A percentile compares a stretch with the other conserved stretches of the same genome.
phyloP scores from a whole-genome alignment of 2,797 vertebrate species.

The Aeoliscus strigatus region DNA sequence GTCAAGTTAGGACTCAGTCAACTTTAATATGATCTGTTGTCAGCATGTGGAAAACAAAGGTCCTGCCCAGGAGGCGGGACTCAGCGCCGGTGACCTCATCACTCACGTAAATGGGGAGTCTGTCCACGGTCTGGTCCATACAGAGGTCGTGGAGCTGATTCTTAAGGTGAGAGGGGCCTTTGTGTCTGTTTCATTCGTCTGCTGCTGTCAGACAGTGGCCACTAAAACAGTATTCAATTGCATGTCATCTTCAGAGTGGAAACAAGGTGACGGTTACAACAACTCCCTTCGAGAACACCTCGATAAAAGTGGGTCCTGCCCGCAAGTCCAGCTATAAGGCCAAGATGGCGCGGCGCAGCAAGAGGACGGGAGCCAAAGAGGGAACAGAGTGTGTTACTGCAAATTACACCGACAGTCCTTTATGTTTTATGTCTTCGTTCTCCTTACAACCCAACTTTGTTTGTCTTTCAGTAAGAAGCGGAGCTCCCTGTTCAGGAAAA shows the following conservation, averaged over 20 bases:
- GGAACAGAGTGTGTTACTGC: no score
- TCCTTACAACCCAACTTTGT: no score
- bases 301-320: slow-evolving; percentile 94
- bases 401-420: no score
- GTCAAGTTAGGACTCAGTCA: no score
- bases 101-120: slow-evolving; percentile 94
- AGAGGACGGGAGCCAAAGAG: slow-evolving; percentile 87
- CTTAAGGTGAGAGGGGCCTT: slow-evolving; percentile 84
- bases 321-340: slow-evolving; percentile 87
- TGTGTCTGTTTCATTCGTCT: no score
- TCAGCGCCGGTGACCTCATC: slow-evolving; percentile 92
- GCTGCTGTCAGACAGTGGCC: no score
- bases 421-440: neutral
- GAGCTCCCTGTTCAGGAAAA: slow-evolving; percentile 90
- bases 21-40: no score
- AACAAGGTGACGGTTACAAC: slow-evolving; percentile 92
- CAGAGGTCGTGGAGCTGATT: slow-evolving; percentile 95
- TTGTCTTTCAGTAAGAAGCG: slow-evolving; percentile 92
- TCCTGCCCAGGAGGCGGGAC: slow-evolving; percentile 87
- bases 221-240: no score
- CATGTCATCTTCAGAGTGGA: slow-evolving; percentile 93
- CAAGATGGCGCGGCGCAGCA: slow-evolving; percentile 95
- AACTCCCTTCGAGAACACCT: slow-evolving; percentile 94
- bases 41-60: slow-evolving; percentile 91
- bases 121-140: slow-evolving; percentile 93